Percentiles rank a stretch among this genome's conserved stretches.
Evolutionary conservation across 2,113 vertebrate species (phyloP).

Genomic region (Lontra canadensis): DNA sequence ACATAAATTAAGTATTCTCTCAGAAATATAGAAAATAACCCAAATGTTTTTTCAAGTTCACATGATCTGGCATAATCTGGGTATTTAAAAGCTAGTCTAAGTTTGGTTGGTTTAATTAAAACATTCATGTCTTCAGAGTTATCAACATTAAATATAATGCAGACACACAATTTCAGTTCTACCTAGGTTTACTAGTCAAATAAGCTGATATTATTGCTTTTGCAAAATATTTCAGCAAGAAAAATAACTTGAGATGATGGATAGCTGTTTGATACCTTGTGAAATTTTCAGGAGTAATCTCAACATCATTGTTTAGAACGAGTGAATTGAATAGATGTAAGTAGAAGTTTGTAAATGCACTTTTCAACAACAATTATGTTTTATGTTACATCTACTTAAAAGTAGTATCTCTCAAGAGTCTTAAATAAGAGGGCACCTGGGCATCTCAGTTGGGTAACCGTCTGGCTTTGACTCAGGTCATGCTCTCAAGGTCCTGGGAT

Average conservation of each 20-base stretch:
- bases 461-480: too few species aligned
- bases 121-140: not conserved
- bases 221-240: not conserved
- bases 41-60: not conserved
- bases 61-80: not conserved
- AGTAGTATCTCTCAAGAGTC: not conserved
- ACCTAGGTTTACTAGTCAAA: not conserved
- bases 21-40: not conserved
- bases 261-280: not conserved
- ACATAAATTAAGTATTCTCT: not conserved
- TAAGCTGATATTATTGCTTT: not conserved
- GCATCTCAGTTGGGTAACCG: too few species aligned
- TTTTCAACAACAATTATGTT: not conserved
- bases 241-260: not conserved
- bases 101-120: not conserved
- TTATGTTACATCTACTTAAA: not conserved
- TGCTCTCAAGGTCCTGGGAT: too few species aligned
- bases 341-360: not conserved
- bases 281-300: not conserved
- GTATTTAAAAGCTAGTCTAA: not conserved
- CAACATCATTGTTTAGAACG: not conserved
- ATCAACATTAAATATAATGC: not conserved
- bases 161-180: not conserved
- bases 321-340: not conserved
- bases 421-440: not conserved